Evolutionary conservation across 1,140 invertebrate genomes (phyloP).

Genomic region (Pissodes strobi): DNA sequence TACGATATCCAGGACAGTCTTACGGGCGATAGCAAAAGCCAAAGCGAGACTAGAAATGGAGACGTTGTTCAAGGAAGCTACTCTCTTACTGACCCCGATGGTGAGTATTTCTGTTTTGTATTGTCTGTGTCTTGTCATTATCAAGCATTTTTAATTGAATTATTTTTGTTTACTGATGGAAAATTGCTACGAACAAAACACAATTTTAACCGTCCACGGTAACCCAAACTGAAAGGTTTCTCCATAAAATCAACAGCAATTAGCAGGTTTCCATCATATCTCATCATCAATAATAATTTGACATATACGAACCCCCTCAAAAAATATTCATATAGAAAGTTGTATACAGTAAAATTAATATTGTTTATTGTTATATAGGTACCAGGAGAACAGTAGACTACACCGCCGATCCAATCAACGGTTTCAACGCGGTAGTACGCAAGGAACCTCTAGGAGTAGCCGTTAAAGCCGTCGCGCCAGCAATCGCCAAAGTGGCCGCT

Average conservation of each 20-base stretch:
- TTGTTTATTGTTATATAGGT: slow-evolving; percentile 56
- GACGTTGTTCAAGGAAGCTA: slow-evolving; percentile 66
- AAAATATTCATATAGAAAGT: too few species aligned
- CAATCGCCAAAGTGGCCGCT: slow-evolving; percentile 41
- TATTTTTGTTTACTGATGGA: too few species aligned
- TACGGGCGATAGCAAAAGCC: slow-evolving; percentile 64
- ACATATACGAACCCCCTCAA: too few species aligned
- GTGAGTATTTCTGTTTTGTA: slow-evolving; percentile 6
- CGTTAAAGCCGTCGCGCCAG: slow-evolving; percentile 48
- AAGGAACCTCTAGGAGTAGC: slow-evolving; percentile 49
- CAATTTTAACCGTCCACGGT: too few species aligned
- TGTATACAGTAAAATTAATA: too few species aligned
- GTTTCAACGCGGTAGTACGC: slow-evolving; percentile 60
- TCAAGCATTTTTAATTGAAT: too few species aligned
- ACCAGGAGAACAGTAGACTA: slow-evolving; percentile 64
- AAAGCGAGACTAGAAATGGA: slow-evolving; percentile 59
- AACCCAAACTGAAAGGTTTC: too few species aligned
- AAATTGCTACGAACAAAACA: too few species aligned
- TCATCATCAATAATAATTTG: too few species aligned
- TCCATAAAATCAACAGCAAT: too few species aligned
- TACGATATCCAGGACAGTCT: slow-evolving; percentile 63
- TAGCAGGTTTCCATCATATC: too few species aligned
- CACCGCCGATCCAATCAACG: slow-evolving; percentile 63
- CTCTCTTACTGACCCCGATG: slow-evolving; percentile 27
- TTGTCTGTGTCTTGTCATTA: too few species aligned